Evolutionary conservation across 2,888 invertebrate species (phyloP), one percentile per base, ranked within the genome.

Genomic region (Notocelia uddmanniana): DNA sequence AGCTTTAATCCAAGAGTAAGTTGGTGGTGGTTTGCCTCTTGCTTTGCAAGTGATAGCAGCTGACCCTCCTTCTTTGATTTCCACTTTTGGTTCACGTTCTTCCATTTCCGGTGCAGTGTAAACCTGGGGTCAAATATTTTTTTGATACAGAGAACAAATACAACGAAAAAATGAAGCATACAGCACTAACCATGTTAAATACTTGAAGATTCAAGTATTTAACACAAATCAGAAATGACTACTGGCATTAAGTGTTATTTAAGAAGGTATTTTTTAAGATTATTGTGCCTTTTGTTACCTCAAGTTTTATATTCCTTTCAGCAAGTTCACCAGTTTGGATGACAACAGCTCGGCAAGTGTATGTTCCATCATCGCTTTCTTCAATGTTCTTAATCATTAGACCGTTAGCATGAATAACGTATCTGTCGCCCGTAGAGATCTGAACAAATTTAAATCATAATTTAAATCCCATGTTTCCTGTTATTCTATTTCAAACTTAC

Each of bases 291-390:
- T 45, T 45, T 45, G 45, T 15, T 87, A 97, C 97, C 94, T 97
- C 96, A 11, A 98, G 96, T 85, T 96, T 96, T 76, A 98, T 98
- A 80, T 95, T 95, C 74, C 96, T 95, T 78, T 96, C 96, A 66
- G 96, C 94, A 6, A 97, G 94, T 84, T 97, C 96, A 52, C 98
- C 98, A 50, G 97, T 97, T 75, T 95, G 95, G 19, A 96, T 95
- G 0, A 98, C 98, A 52, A 97, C 96, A n/a, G 98, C 98, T 58
- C 97, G 95, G 83, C 98, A 98, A 5, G 96, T 97, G 85, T 98
- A 98, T 11, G 96, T 94, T 0, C 98, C 98, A 83, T 98, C 98
- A 81, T 98, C 98, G 18, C 96, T 95, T 85, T 97, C 97, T 77
- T 95, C 94, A 0, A 98, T 96, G 78, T 96, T 95, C 78, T 95